Conservation (phyloP, 1,140 invertebrate species). For the Chymomyza costata region DNA sequence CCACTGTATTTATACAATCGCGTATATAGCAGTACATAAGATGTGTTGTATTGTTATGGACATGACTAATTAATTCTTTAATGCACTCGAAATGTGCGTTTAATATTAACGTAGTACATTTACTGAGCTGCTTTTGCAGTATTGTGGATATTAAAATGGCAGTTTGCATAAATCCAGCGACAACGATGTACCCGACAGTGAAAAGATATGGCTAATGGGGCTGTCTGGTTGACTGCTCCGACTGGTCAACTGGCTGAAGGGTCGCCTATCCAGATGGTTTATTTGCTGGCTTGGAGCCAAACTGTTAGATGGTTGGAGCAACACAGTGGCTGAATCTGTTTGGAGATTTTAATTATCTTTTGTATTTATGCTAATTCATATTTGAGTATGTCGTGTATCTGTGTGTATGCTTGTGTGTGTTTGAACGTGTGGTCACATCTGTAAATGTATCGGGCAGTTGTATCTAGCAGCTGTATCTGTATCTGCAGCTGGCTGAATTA, state of each 20-base stretch:
- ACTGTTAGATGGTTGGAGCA: not conserved
- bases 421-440: slow-evolving; percentile 28
- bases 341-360: slow-evolving; percentile 66
- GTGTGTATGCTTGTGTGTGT: too few species aligned
- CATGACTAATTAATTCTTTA: slow-evolving; percentile 73
- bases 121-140: slow-evolving; percentile 5
- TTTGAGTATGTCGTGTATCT: slow-evolving; percentile 72
- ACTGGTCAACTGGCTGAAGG: slow-evolving; percentile 13
- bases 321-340: slow-evolving; percentile 3
- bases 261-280: not conserved
- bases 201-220: slow-evolving; percentile 53
- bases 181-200: slow-evolving; percentile 2
- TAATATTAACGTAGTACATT: slow-evolving; percentile 24
- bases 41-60: too few species aligned
- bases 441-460: slow-evolving; percentile 20
- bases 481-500: slow-evolving; percentile 17
- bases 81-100: slow-evolving; percentile 50
- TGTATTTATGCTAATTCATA: slow-evolving; percentile 71
- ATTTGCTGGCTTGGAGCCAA: slow-evolving; percentile 2
- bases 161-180: slow-evolving; percentile 45
- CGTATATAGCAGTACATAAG: too few species aligned
- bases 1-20: too few species aligned
- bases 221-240: too few species aligned
- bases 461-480: not conserved
- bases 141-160: slow-evolving; percentile 38